phyloP scores from a whole-genome alignment of 2,797 vertebrate genomes.

The Mus minutoides region DNA sequence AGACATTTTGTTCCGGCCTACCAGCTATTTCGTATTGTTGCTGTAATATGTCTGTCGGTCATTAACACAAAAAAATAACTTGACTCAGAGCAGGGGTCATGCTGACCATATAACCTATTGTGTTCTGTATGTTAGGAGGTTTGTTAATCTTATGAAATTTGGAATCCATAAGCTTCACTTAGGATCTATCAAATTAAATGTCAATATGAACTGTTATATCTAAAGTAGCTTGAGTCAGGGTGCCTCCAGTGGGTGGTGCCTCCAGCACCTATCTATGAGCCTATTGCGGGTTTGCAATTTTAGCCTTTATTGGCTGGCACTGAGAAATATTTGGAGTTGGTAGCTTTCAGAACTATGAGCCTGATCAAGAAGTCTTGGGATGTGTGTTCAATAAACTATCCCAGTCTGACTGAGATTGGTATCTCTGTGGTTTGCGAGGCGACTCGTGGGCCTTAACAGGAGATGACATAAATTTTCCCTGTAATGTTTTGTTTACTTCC shows the following conservation, averaged over 20 bases:
- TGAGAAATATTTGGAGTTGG: neutral
- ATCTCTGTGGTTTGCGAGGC: neutral
- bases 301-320: neutral
- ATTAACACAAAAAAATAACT: neutral
- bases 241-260: accelerated
- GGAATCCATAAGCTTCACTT: neutral
- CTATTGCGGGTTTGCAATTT: neutral
- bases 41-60: neutral
- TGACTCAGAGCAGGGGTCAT: neutral
- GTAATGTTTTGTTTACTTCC: slow-evolving; percentile 20
- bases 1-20: neutral
- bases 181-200: neutral
- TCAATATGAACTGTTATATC: neutral
- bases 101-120: neutral
- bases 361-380: neutral
- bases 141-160: neutral
- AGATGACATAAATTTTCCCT: slow-evolving; percentile 8
- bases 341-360: neutral
- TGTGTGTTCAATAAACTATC: neutral
- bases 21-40: neutral
- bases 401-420: neutral
- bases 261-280: neutral
- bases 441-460: neutral
- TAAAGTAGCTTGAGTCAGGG: neutral
- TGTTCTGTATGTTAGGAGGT: neutral